phyloP scores from a whole-genome alignment of 2,113 vertebrate species.

The Sinocyclocheilus grahami region DNA sequence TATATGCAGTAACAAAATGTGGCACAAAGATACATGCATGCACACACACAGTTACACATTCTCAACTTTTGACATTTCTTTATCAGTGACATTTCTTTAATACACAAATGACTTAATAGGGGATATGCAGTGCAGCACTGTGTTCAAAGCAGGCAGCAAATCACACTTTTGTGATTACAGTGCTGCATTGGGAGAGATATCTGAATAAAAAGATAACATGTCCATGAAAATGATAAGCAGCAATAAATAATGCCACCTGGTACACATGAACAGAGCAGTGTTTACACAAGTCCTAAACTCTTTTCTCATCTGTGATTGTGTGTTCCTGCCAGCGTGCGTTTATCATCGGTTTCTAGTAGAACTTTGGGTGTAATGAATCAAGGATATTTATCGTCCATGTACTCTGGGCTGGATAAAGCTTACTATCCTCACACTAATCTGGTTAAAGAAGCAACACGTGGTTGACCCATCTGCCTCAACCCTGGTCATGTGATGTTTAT shows the following conservation, averaged over 20 bases:
- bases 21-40: not conserved
- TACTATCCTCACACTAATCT: constrained; percentile 51
- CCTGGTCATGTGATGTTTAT: constrained; percentile 41
- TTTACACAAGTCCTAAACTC: constrained; percentile 57
- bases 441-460: constrained; percentile 46
- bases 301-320: constrained; percentile 60
- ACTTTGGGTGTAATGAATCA: constrained; percentile 58
- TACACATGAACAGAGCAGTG: constrained; percentile 58
- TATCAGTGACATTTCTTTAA: constrained; percentile 33
- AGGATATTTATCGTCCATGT: constrained; percentile 46
- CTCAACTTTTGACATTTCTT: constrained; percentile 38
- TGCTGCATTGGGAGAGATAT: constrained; percentile 61
- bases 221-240: constrained; percentile 60
- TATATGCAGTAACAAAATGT: not conserved
- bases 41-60: not conserved
- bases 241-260: constrained; percentile 67
- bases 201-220: constrained; percentile 64
- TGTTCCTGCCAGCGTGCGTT: constrained; percentile 42
- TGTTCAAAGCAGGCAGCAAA: constrained; percentile 64
- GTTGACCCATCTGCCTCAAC: not conserved
- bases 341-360: constrained; percentile 58
- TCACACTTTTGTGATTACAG: constrained; percentile 52
- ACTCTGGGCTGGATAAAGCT: constrained; percentile 47
- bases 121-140: constrained; percentile 43
- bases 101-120: constrained; percentile 47